phyloP scores from a whole-genome alignment of 2,888 invertebrate genomes.

The Scrobipalpa costella region DNA sequence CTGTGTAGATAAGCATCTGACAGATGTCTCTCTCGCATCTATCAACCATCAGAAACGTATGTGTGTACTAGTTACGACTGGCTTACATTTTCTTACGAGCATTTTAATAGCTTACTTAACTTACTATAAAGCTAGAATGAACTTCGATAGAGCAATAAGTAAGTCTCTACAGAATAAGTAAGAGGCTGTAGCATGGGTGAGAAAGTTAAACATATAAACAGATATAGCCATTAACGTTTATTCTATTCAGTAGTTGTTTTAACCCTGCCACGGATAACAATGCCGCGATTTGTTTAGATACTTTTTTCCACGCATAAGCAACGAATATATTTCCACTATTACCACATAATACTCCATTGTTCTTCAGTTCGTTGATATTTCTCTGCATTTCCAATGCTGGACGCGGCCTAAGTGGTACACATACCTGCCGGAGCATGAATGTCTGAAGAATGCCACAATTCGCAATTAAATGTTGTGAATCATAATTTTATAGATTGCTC shows the following conservation, averaged over 20 bases:
- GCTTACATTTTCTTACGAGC: background rate
- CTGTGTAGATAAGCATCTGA: background rate
- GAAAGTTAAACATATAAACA: slow-evolving; percentile 13
- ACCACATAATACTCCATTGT: slow-evolving; percentile 81
- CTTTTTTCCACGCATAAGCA: slow-evolving; percentile 75
- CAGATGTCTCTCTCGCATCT: background rate
- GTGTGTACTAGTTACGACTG: background rate
- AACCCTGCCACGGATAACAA: slow-evolving; percentile 67
- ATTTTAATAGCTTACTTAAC: background rate
- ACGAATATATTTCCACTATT: slow-evolving; percentile 80
- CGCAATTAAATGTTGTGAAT: slow-evolving; percentile 56
- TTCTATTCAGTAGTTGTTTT: slow-evolving; percentile 54
- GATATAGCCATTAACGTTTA: slow-evolving; percentile 22
- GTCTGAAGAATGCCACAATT: slow-evolving; percentile 61
- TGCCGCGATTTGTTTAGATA: slow-evolving; percentile 78
- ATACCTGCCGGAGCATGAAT: slow-evolving; percentile 68
- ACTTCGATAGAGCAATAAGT: background rate
- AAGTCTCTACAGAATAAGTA: background rate
- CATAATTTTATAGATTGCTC: slow-evolving; percentile 40
- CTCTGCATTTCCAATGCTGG: slow-evolving; percentile 71
- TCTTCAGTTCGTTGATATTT: slow-evolving; percentile 75
- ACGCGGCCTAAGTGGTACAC: slow-evolving; percentile 70
- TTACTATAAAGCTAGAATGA: background rate
- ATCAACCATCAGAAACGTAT: background rate
- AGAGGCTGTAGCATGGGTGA: background rate